Percentiles rank a stretch among this genome's conserved stretches.
These are phyloP conservation scores for Ctenoplectra terminalis DNA, from an alignment of 1,140 invertebrate species.

Conservation along the genomic window DNA sequence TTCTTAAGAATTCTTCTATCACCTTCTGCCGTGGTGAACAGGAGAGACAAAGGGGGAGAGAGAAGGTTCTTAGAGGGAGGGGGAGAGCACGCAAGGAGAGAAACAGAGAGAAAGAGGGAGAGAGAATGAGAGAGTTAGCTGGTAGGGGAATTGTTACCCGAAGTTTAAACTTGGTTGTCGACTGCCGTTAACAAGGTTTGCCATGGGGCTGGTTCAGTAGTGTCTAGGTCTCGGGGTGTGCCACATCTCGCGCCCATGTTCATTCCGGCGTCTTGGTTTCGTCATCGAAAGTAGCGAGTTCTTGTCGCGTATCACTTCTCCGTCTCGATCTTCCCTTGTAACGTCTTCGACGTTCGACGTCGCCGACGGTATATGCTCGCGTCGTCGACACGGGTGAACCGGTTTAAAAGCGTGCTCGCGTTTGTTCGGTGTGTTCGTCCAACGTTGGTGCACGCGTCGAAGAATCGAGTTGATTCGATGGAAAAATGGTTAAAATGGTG, in stretches of 20 bases:
- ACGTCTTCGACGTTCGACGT: background rate
- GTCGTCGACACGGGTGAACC: background rate
- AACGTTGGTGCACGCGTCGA: background rate
- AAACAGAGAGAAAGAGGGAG: constrained; percentile 62
- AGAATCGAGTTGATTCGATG: background rate
- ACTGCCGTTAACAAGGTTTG: constrained; percentile 83
- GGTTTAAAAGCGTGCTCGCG: background rate
- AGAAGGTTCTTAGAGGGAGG: constrained; percentile 45
- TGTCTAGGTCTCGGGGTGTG: constrained; percentile 81
- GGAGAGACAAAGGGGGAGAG: constrained; percentile 58
- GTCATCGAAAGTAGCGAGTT: constrained; percentile 37
- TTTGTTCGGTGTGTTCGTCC: background rate
- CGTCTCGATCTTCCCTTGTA: background rate
- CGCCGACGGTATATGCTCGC: constrained; percentile 10
- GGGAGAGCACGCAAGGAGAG: constrained; percentile 61
- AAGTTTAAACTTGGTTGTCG: constrained; percentile 83
- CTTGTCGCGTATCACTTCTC: constrained; percentile 23
- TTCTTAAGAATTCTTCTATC: constrained; percentile 63
- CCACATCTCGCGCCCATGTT: constrained; percentile 77
- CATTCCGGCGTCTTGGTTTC: constrained; percentile 49
- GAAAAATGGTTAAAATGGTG: no score
- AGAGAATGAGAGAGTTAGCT: constrained; percentile 66
- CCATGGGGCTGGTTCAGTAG: constrained; percentile 82
- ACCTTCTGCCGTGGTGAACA: constrained; percentile 34
- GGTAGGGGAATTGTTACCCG: constrained; percentile 81